Percentiles rank a stretch among this genome's conserved stretches.
Conservation (phyloP, 2,888 invertebrate species). For the Lapara coniferarum region DNA sequence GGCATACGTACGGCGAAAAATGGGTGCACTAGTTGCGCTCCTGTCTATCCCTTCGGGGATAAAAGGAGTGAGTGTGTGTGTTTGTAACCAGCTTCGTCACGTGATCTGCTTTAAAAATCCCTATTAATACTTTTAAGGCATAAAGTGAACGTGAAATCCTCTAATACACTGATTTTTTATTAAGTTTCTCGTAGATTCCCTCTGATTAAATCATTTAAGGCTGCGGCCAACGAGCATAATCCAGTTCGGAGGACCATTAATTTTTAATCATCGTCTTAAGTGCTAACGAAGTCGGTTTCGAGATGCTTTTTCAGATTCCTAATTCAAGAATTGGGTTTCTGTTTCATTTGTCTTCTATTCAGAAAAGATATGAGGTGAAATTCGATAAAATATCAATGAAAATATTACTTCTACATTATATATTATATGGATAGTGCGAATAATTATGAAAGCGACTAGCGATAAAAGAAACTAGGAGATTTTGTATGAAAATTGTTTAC, state of each 20-base stretch:
- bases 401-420: background rate
- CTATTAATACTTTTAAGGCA: background rate
- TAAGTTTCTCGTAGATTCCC: background rate
- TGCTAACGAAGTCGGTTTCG: slow-evolving; percentile 20
- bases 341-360: background rate
- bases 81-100: too few species aligned
- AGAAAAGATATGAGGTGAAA: background rate
- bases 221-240: slow-evolving; percentile 16
- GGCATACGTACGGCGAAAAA: too few species aligned
- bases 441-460: background rate
- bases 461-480: too few species aligned
- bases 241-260: slow-evolving; percentile 21
- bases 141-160: background rate
- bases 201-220: slow-evolving; percentile 18
- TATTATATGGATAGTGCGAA: background rate
- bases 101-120: background rate
- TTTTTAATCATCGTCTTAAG: slow-evolving; percentile 17
- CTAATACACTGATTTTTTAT: slow-evolving; percentile 12
- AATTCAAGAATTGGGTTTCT: slow-evolving; percentile 4
- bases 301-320: slow-evolving; percentile 15
- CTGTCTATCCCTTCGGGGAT: too few species aligned
- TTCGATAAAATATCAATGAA: background rate
- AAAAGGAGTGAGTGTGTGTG: too few species aligned
- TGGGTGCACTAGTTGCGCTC: too few species aligned
- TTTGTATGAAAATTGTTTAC: too few species aligned